These are phyloP conservation scores for Cladorhizidae sp. DNA, from an alignment of 37 sponge, comb jelly and placozoan species.

Conservation along the genomic window DNA sequence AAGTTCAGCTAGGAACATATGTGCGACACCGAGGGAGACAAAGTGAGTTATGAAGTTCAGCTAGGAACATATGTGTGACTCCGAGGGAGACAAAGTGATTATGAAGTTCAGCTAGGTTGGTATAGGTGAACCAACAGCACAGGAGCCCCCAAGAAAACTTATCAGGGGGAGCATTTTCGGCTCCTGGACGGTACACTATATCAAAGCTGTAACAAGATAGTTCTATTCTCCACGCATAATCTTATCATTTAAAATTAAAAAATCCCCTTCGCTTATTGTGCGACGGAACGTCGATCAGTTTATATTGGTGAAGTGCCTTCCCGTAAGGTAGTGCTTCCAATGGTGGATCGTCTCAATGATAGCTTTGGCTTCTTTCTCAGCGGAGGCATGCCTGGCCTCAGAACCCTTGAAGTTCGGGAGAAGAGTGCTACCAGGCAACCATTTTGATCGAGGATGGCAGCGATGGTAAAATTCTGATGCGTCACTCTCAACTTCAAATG, in stretches of 20 bases:
- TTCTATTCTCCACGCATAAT: constrained; percentile 26
- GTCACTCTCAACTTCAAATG: constrained; percentile 7
- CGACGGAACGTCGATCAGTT: not conserved
- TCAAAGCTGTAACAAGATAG: constrained; percentile 21
- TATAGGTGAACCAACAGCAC: constrained; percentile 17
- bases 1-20: too few species aligned
- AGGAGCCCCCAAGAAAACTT: constrained; percentile 6
- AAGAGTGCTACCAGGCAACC: constrained; percentile 18
- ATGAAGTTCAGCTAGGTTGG: not conserved
- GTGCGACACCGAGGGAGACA: too few species aligned
- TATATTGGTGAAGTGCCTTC: constrained; percentile 10
- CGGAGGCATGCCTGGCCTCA: constrained; percentile 9
- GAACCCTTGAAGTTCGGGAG: not conserved
- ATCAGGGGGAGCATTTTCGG: constrained; percentile 15
- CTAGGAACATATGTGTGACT: not conserved
- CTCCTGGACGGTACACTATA: constrained; percentile 20
- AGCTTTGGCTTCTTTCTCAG: constrained; percentile 13
- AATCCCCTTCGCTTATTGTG: constrained; percentile 1
- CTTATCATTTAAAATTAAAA: constrained; percentile 7
- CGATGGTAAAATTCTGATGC: constrained; percentile 23
- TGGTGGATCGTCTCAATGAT: constrained; percentile 8
- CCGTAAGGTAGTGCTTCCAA: constrained; percentile 20
- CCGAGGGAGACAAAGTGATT: not conserved
- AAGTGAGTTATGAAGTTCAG: too few species aligned
- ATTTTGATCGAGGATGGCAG: constrained; percentile 17